Conservation (phyloP, 2,113 vertebrate species). For the Gavia stellata region DNA sequence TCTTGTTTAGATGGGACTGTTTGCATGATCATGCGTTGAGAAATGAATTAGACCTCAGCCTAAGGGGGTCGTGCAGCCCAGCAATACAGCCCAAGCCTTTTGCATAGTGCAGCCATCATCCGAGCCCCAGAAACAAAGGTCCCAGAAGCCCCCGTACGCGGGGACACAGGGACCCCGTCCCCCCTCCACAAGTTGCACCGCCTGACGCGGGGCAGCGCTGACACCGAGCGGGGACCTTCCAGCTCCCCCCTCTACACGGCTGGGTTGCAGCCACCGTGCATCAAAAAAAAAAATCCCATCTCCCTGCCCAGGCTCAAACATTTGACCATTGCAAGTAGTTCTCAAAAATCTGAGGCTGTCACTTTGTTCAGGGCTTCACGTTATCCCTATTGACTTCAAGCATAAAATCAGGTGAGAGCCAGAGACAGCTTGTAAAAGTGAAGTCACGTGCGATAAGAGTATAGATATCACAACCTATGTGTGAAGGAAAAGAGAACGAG, state of each 20-base stretch:
- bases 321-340: not conserved
- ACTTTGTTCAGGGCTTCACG: not conserved
- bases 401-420: constrained; percentile 19
- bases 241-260: not conserved
- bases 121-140: not conserved
- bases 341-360: not conserved
- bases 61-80: not conserved
- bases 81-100: not conserved
- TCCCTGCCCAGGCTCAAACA: not conserved
- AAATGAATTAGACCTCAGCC: not conserved
- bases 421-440: not conserved
- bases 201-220: accelerated
- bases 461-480: constrained; percentile 27
- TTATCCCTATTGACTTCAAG: constrained; percentile 2
- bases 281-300: not conserved
- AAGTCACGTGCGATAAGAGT: not conserved
- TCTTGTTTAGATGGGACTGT: not conserved
- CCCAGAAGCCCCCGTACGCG: accelerated
- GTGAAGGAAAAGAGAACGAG: not conserved
- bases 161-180: accelerated
- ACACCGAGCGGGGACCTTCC: not conserved
- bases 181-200: accelerated
- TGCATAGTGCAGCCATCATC: not conserved
- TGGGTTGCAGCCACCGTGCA: not conserved
- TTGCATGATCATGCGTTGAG: accelerated